Percentiles rank a stretch among this genome's conserved stretches.
phyloP scores from a whole-genome alignment of 2,797 vertebrate genomes.

The Microtus obscurus region DNA sequence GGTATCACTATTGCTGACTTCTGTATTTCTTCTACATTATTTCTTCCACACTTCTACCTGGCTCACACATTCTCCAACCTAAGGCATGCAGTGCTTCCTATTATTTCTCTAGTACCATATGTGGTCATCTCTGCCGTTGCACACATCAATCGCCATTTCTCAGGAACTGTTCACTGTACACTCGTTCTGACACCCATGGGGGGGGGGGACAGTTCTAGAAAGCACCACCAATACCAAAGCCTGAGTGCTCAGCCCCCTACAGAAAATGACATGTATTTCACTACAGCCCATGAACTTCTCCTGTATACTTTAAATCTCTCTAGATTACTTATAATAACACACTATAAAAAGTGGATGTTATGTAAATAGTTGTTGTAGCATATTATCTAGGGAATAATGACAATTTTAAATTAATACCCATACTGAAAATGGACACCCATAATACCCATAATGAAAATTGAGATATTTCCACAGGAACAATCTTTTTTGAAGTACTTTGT shows the following conservation, averaged over 20 bases:
- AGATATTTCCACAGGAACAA: neutral
- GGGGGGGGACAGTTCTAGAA: neutral
- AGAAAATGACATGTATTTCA: neutral
- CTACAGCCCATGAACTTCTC: neutral
- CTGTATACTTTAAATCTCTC: neutral
- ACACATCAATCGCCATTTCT: slow-evolving; percentile 5
- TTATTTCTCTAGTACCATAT: slow-evolving; percentile 3
- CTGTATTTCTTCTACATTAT: neutral
- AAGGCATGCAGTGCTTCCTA: neutral
- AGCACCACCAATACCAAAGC: neutral
- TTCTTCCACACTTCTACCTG: neutral
- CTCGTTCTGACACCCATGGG: neutral
- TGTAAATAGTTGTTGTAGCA: neutral
- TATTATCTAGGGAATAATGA: neutral
- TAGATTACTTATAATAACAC: neutral
- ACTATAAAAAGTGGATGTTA: neutral
- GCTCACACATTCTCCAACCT: neutral
- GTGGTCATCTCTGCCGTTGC: slow-evolving; percentile 6
- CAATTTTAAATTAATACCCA: neutral
- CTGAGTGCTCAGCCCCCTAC: neutral
- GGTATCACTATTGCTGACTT: neutral
- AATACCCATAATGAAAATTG: neutral
- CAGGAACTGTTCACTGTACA: neutral
- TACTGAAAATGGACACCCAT: neutral
- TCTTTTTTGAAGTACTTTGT: neutral